Conservation (phyloP, 2,113 vertebrate genomes). For the Condylura cristata region DNA sequence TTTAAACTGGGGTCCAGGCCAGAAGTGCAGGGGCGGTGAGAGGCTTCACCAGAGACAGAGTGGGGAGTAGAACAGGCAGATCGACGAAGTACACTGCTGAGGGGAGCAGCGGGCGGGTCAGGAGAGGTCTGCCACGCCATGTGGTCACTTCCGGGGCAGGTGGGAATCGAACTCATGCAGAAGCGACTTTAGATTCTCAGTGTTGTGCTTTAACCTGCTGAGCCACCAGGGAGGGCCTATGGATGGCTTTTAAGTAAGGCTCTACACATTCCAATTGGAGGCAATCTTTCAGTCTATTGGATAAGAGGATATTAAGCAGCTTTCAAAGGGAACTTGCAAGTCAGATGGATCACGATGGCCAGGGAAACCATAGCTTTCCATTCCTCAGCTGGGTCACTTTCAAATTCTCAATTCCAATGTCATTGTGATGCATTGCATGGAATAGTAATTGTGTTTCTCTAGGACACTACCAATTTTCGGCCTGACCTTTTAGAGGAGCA, state of each 20-base stretch:
- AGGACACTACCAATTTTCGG: conserved; percentile 10
- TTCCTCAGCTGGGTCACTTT: conserved; percentile 34
- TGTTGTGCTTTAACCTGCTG: too few species aligned
- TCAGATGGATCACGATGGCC: conserved; percentile 49
- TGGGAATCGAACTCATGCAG: too few species aligned
- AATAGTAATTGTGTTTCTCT: conserved; percentile 42
- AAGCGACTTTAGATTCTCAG: too few species aligned
- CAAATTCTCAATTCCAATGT: conserved; percentile 42
- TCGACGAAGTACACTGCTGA: too few species aligned
- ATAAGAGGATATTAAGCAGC: conserved; percentile 51
- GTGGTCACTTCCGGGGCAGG: too few species aligned
- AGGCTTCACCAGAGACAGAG: too few species aligned
- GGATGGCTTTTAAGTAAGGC: conserved; percentile 54
- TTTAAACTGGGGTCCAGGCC: too few species aligned
- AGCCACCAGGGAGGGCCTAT: too few species aligned
- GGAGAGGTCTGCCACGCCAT: too few species aligned
- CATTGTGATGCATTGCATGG: background rate
- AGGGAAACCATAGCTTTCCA: conserved; percentile 60
- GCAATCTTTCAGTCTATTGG: conserved; percentile 54
- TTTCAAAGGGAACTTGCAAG: conserved; percentile 61
- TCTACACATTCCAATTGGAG: conserved; percentile 53
- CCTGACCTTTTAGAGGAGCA: conserved; percentile 66
- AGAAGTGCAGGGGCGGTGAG: too few species aligned
- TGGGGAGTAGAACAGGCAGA: too few species aligned
- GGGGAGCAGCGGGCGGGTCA: too few species aligned